Evolutionary conservation across 2,888 invertebrate species (phyloP).

Genomic region (Ophion ellenae): DNA sequence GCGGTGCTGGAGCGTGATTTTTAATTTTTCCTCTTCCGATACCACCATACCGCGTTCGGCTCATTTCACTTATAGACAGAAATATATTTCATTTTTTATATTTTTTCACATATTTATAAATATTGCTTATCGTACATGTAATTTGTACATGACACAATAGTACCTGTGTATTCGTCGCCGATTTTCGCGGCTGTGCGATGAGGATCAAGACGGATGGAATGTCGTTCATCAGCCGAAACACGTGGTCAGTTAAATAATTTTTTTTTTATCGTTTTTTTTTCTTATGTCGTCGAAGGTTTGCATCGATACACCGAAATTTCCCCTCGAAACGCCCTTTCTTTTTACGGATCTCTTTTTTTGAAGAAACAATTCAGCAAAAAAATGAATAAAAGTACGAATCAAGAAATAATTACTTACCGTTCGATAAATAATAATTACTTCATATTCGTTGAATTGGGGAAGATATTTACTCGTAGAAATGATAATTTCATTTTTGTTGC

Average conservation of each 20-base stretch:
- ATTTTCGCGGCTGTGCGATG: constrained; percentile 21
- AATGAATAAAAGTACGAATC: too few relatives aligned
- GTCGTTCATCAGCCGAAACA: constrained; percentile 73
- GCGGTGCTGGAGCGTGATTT: constrained; percentile 69
- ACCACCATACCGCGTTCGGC: not conserved
- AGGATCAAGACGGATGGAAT: constrained; percentile 69
- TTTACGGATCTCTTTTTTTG: too few relatives aligned
- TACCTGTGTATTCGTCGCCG: constrained; percentile 20
- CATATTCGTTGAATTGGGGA: too few relatives aligned
- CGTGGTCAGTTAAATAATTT: constrained; percentile 75
- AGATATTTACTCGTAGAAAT: too few relatives aligned
- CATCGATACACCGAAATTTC: not conserved
- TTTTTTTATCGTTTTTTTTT: not conserved
- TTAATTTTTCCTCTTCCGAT: not conserved
- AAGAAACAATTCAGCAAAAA: too few relatives aligned
- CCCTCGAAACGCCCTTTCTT: too few relatives aligned
- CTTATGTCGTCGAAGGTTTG: not conserved
- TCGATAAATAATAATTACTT: too few relatives aligned
- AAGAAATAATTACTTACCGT: too few relatives aligned
- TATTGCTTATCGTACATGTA: not conserved
- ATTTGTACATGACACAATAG: not conserved
- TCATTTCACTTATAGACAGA: constrained; percentile 9
- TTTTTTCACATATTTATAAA: not conserved
- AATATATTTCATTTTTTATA: constrained; percentile 51
- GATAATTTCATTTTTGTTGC: too few relatives aligned